These are phyloP conservation scores for Cheilosia impressa DNA, from an alignment of 2,888 invertebrate species.

Conservation along the genomic window DNA sequence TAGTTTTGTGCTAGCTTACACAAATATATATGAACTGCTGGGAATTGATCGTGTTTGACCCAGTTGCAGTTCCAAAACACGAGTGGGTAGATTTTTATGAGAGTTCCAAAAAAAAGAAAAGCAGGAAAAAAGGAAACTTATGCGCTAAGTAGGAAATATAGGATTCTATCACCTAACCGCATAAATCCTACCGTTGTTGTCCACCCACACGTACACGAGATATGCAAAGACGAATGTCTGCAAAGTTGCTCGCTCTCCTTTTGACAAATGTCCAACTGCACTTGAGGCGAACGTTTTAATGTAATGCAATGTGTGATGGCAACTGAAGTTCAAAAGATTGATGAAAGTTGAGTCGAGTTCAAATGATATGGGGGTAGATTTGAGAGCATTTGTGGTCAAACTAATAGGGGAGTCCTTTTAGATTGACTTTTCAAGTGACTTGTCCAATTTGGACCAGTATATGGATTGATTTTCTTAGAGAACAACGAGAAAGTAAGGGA, in stretches of 20 bases:
- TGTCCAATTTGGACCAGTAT: no score
- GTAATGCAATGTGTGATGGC: background rate
- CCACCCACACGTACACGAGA: slow-evolving; percentile 20
- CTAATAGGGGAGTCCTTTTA: no score
- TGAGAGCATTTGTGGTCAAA: background rate
- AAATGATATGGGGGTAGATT: background rate
- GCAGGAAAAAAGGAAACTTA: background rate
- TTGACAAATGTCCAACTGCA: slow-evolving; percentile 46
- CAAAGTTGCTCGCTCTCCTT: slow-evolving; percentile 34
- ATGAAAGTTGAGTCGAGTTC: background rate
- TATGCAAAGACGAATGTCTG: slow-evolving; percentile 36
- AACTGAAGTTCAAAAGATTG: background rate
- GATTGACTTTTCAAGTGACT: no score
- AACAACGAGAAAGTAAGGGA: no score
- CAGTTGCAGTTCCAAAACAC: background rate
- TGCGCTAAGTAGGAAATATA: slow-evolving; percentile 3
- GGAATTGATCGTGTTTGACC: slow-evolving; percentile 46
- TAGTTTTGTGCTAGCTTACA: slow-evolving; percentile 1
- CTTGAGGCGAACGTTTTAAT: background rate
- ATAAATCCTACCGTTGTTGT: slow-evolving; percentile 40
- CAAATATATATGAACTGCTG: background rate
- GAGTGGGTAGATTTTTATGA: slow-evolving; percentile 16
- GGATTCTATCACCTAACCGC: slow-evolving; percentile 22
- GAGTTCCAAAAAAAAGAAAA: background rate
- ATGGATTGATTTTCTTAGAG: no score